phyloP scores from a whole-genome alignment of 2,888 invertebrate genomes.

The Pachydiplax longipennis region DNA sequence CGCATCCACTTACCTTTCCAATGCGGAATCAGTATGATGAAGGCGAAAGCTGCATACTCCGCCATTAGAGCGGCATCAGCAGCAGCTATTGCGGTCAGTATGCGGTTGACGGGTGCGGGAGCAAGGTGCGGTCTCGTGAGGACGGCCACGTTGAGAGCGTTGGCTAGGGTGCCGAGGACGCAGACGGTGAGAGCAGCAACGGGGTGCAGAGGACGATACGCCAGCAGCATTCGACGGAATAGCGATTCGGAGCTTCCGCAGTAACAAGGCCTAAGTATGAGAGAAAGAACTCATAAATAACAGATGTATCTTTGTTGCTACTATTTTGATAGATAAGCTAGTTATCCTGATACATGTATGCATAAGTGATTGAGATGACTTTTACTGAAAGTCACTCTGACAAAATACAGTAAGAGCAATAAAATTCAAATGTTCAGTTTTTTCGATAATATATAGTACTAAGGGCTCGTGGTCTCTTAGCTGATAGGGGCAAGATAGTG shows the following conservation, averaged over 20 bases:
- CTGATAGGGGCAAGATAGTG: too few relatives aligned
- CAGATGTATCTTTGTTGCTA: neutral
- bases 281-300: neutral
- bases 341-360: neutral
- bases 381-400: neutral
- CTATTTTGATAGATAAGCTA: neutral
- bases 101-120: slow-evolving; percentile 88
- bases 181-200: slow-evolving; percentile 87
- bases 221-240: neutral
- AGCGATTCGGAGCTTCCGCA: neutral
- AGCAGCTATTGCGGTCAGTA: slow-evolving; percentile 87
- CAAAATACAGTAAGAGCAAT: neutral
- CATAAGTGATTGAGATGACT: neutral
- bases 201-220: slow-evolving; percentile 79
- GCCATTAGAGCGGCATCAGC: slow-evolving; percentile 95
- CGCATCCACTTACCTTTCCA: slow-evolving; percentile 46
- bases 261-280: neutral
- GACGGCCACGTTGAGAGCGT: slow-evolving; percentile 90
- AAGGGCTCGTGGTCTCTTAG: neutral
- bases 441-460: neutral
- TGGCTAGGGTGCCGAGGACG: slow-evolving; percentile 87
- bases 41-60: slow-evolving; percentile 89
- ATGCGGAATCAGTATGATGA: slow-evolving; percentile 74
- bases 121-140: slow-evolving; percentile 87
- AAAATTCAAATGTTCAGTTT: neutral